Percentiles rank a stretch among this genome's conserved stretches.
Conservation (phyloP, 2,888 invertebrate genomes). For the Torymus auratus region DNA sequence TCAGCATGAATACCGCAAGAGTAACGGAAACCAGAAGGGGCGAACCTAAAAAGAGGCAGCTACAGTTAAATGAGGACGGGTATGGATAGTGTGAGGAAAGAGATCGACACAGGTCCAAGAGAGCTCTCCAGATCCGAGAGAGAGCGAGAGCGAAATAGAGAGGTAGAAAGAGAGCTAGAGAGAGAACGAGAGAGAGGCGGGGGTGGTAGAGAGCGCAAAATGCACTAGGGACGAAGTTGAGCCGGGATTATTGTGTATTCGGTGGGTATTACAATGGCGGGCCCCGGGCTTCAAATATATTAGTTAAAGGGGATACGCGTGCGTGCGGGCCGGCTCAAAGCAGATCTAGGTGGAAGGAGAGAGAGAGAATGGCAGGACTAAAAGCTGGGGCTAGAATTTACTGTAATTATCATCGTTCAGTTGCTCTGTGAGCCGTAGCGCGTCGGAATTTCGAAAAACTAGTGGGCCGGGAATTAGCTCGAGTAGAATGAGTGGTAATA, state of each 20-base stretch:
- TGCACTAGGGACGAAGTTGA: constrained; percentile 55
- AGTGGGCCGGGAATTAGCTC: not conserved
- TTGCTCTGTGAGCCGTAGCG: not conserved
- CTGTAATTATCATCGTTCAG: constrained; percentile 35
- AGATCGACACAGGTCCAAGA: constrained; percentile 12
- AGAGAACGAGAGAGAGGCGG: constrained; percentile 45
- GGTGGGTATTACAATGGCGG: constrained; percentile 68
- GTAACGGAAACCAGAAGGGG: not conserved
- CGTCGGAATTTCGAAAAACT: constrained; percentile 14
- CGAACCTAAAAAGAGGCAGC: constrained; percentile 12
- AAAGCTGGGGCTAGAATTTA: constrained; percentile 21
- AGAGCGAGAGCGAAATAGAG: constrained; percentile 22
- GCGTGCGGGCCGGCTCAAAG: constrained; percentile 61
- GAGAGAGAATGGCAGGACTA: not conserved
- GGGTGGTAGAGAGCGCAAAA: constrained; percentile 30
- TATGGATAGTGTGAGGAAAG: constrained; percentile 7
- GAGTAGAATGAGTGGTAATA: too few relatives aligned
- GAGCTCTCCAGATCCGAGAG: not conserved
- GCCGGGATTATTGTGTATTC: constrained; percentile 68
- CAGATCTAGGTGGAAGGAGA: constrained; percentile 47
- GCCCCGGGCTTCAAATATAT: constrained; percentile 68
- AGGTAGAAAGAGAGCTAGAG: constrained; percentile 28
- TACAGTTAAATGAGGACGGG: constrained; percentile 6
- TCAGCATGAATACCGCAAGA: too few relatives aligned
- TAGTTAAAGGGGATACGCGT: constrained; percentile 68